Evolutionary conservation across 2,888 invertebrate species (phyloP).

Genomic region (Agrochola lota): DNA sequence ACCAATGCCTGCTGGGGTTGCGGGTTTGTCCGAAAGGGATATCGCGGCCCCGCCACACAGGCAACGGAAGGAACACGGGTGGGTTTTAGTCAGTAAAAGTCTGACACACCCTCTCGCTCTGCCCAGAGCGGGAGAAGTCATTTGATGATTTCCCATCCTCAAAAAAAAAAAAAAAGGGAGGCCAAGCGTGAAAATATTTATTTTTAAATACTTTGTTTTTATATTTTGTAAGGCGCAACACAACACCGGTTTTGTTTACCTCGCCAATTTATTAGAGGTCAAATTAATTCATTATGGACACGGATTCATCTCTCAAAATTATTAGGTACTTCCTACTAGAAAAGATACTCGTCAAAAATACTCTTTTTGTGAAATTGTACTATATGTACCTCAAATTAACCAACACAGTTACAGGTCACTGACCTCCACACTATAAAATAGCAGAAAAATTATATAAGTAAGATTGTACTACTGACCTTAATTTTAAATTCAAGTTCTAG

Average conservation of each 20-base stretch:
- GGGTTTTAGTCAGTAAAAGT: too few relatives aligned
- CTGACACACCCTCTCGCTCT: too few relatives aligned
- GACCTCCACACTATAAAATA: slow-evolving; percentile 2
- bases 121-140: too few relatives aligned
- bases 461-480: slow-evolving; percentile 15
- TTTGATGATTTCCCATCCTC: too few relatives aligned
- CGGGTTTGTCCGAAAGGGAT: too few relatives aligned
- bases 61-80: too few relatives aligned
- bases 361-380: not conserved
- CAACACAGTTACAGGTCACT: slow-evolving; percentile 14
- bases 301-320: not conserved
- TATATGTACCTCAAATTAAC: too few relatives aligned
- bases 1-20: too few relatives aligned
- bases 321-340: not conserved
- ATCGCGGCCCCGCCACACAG: too few relatives aligned
- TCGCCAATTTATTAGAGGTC: slow-evolving; percentile 10
- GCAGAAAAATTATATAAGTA: not conserved
- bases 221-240: not conserved
- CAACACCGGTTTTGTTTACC: not conserved
- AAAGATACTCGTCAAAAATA: too few relatives aligned
- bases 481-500: slow-evolving; percentile 50
- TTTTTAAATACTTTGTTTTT: not conserved
- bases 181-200: not conserved
- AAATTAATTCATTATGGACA: not conserved
- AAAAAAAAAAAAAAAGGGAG: too few relatives aligned